Evolutionary conservation across 2,888 invertebrate species (phyloP).

Genomic region (Calliopum simillimum): DNA sequence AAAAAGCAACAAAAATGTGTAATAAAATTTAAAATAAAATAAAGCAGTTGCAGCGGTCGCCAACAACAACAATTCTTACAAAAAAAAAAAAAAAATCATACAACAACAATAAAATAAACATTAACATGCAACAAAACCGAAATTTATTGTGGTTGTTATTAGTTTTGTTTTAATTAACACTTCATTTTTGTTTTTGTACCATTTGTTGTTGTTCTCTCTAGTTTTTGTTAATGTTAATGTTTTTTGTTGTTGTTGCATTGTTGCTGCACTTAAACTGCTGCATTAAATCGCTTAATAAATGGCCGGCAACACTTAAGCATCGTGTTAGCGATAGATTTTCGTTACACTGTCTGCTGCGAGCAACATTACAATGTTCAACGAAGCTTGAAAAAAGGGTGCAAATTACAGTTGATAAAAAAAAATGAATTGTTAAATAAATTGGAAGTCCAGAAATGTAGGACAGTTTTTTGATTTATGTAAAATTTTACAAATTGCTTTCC

Average conservation of each 20-base stretch:
- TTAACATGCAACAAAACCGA: conserved; percentile 3
- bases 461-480: no score
- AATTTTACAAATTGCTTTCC: no score
- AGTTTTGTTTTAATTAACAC: conserved; percentile 21
- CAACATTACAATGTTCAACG: not conserved
- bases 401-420: no score
- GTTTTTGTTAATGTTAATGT: not conserved
- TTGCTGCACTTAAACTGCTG: not conserved
- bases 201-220: not conserved
- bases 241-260: not conserved
- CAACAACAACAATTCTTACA: not conserved
- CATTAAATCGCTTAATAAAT: conserved; percentile 3
- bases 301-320: not conserved
- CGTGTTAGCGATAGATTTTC: no score
- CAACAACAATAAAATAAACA: conserved; percentile 11
- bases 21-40: not conserved
- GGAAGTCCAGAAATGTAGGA: no score
- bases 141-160: conserved; percentile 17
- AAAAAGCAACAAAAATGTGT: not conserved
- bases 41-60: not conserved
- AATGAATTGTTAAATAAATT: no score
- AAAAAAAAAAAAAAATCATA: not conserved
- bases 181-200: not conserved
- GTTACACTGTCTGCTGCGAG: no score
- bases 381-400: not conserved